Evolutionary conservation across 1,140 invertebrate species (phyloP), one percentile per base, ranked within the genome.

Genomic region (Trissolcus basalis): DNA sequence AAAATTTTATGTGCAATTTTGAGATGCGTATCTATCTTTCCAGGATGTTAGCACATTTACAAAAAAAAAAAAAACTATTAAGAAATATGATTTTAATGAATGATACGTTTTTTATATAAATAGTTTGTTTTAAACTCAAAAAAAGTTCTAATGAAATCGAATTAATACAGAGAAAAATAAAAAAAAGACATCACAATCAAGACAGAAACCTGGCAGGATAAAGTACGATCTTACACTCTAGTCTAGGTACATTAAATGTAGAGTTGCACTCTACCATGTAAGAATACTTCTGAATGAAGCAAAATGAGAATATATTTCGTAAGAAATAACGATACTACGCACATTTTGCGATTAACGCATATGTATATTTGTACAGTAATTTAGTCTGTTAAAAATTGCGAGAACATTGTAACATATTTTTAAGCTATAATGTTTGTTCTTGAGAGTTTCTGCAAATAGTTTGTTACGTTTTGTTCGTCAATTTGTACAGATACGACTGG

Each of bases 291-390:
- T 70, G 39, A 70, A 60, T 61, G 69, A 72, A 77, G 69, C 36
- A 64, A 12, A 44, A 44, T 10, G 13, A 45, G 68, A 10, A 72
- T 60, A 54, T 73, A 69, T 72, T 77, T 77, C 74, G 74, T 77
- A 77, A 68, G 74, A 77, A 72, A 77, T 77, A 64, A 71, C 47
- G 14, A 77, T 77, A 51, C 15, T 55, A 68, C 75, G 64, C 75
- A 77, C 74, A 72, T 41, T 53, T 36, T 73, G 48, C 49, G 50
- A 59, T 59, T 16, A 19, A 73, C 10, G 45, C 45, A 61, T 64
- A 64, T 65, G 54, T 51, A 59, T 59, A 64, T 39, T 39, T 39
- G 36, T 39, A 39, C 36, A 39, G 36, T 39, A 2, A 39, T 3
- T 65, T 61, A 68, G 68, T 77, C 56, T 63, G 41, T 71, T 71